Evolutionary conservation across 2,113 vertebrate species (phyloP), one percentile per base, ranked within the genome.

Genomic region (Pterocles burchelli): DNA sequence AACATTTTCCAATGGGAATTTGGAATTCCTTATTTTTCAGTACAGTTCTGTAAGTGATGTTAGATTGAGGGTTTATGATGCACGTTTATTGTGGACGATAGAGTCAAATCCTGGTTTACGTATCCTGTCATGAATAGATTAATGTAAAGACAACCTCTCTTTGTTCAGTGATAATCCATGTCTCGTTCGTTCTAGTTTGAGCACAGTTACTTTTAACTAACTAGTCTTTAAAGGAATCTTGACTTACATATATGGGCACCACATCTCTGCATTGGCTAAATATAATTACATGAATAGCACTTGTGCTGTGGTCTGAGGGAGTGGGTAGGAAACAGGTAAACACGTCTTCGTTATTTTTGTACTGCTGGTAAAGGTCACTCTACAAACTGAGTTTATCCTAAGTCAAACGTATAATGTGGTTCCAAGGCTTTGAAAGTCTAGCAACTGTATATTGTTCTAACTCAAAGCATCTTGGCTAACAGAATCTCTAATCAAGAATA

Each of bases 401-500:
- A 92, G 88, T 72, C 28, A 43, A 82, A 76, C 46, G 88, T 97
- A 93, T 98, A 58, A 97, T 97, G 95, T 97, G 59, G 94, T 96
- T 98, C 97, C 98, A 98, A 97, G 92, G 81, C 97, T 97, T 97
- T 97, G 96, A 97, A 97, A 93, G 86, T 89, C 88, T 75, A 80
- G 81, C 89, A 97, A 90, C 96, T 98, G 98, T 98, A 93, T 98
- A 98, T 98, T 98, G 97, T 98, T 98, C 92, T 97, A 97, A 95
- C 95, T 96, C 90, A 95, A 95, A 97, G 93, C 91, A 57, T 93
- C 95, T 97, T 91, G 94, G 17, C 88, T n/a, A 55, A 92, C 97
- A 94, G 96, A 96, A 96, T 97, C 88, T 88, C 89, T 98, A 97
- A 98, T 97, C 97, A 94, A 82, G 81, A 85, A 2, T 54, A 85